Base-by-base conservation (phyloP, 2,797 vertebrate species). In the Hapalemur alaotrensis region DNA sequence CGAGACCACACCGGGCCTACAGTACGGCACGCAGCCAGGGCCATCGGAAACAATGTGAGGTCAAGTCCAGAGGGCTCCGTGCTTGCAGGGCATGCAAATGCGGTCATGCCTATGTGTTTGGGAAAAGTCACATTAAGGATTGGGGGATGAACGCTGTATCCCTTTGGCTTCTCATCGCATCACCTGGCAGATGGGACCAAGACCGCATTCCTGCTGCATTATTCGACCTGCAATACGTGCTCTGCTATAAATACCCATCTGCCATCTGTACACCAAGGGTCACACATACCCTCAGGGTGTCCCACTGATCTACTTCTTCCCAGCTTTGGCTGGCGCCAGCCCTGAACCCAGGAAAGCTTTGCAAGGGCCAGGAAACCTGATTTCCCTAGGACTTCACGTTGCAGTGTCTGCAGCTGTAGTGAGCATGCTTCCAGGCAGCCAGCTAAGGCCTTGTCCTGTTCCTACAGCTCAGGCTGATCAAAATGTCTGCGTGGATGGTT, bases 161-260 rank as follows among this genome's bases (percentile, higher is more conserved):
- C 14, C 54, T 22, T 69, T 14, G 6, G 43, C 89, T 90, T 80
- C 67, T 92, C 35, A 48, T 23, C n/a, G 76, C 32, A 25, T 85
- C 20, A 6, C 94, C 72, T 85, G 87, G 79, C 86, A 91, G 52
- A 75, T 54, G 61, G 78, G 28, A 67, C 65, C 20, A 83, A 69
- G 63, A 43, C 23, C 25, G 2, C 20, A 1, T 63, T 92, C 70
- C 87, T 57, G n/a, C 79, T 32, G 5, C 10, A 2, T 76, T 65
- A 82, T 57, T 72, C 4, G 5, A n/a, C 78, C 46, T 12, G 52
- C 15, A 7, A 50, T 18, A 15, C 13, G 4, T 0, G 12, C 35
- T 83, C 78, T 6, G 1, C 80, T 89, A 30, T 17, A 80, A 72
- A 46, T 46, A 78, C 72, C 30, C 72, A 88, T 52, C 75, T 92